These are phyloP conservation scores for Sphyrna mokarran DNA, from an alignment of 2,113 vertebrate genomes.

Conservation along the genomic window DNA sequence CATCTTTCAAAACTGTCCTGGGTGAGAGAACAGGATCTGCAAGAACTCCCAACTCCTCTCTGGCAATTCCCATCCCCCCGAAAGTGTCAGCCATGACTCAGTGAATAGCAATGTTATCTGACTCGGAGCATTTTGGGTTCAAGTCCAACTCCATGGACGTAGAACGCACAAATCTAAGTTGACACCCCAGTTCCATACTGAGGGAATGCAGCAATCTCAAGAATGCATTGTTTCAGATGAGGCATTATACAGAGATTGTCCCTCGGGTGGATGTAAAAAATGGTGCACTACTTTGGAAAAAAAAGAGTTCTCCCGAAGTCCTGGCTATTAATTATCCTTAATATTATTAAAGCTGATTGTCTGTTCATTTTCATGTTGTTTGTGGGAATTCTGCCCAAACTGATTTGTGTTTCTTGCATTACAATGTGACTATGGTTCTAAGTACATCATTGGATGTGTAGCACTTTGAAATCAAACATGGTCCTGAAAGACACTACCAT, in stretches of 20 bases:
- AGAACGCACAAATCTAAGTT: background rate
- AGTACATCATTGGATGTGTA: background rate
- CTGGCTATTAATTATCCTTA: background rate
- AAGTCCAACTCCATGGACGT: background rate
- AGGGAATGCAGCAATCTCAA: background rate
- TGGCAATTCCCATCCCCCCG: background rate
- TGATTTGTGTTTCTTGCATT: background rate
- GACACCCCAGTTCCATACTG: background rate
- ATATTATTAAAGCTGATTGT: background rate
- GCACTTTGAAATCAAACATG: background rate
- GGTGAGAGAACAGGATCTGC: too few relatives aligned
- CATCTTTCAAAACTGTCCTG: background rate
- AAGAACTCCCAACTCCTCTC: too few relatives aligned
- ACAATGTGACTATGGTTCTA: background rate
- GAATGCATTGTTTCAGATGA: background rate
- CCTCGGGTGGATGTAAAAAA: background rate
- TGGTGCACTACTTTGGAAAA: background rate
- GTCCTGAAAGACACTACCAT: background rate
- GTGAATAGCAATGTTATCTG: background rate
- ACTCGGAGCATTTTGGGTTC: background rate
- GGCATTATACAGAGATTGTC: background rate
- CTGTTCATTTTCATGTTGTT: background rate
- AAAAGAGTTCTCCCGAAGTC: background rate
- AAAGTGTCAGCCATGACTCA: background rate
- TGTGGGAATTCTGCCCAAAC: background rate